A percentile compares a stretch with the other conserved stretches of the same genome.
Evolutionary conservation across 2,888 invertebrate species (phyloP).

Genomic region (Cloeon dipterum): DNA sequence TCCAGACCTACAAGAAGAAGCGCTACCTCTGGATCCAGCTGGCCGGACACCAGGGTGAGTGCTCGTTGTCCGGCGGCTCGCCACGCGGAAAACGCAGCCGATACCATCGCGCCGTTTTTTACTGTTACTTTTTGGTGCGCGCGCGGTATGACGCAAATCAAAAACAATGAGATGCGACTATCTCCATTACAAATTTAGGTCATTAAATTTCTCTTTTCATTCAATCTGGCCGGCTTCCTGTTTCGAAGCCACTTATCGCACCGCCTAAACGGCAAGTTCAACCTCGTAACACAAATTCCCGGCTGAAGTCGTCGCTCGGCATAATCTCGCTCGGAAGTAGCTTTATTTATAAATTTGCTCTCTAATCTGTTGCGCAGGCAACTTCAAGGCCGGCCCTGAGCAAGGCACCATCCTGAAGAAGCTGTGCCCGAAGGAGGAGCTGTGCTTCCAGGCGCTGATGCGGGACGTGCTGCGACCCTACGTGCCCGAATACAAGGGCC

Average conservation of each 20-base stretch:
- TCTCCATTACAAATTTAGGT: too few relatives aligned
- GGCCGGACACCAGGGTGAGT: constrained; percentile 66
- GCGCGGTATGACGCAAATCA: too few relatives aligned
- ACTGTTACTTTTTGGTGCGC: too few relatives aligned
- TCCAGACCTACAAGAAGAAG: constrained; percentile 89
- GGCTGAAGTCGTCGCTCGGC: background rate
- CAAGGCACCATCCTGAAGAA: constrained; percentile 90
- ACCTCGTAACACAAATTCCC: background rate
- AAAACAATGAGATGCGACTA: too few relatives aligned
- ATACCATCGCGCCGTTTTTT: too few relatives aligned
- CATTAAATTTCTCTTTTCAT: background rate
- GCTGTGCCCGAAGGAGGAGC: constrained; percentile 69
- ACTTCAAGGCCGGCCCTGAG: constrained; percentile 80
- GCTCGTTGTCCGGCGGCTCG: constrained; percentile 61
- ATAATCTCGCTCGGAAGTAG: too few relatives aligned
- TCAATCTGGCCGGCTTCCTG: background rate
- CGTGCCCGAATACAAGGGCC: constrained; percentile 83
- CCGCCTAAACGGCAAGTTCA: background rate
- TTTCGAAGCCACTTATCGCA: background rate
- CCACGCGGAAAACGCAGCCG: constrained; percentile 35
- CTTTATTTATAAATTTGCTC: too few relatives aligned
- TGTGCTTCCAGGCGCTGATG: constrained; percentile 72
- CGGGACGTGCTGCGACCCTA: constrained; percentile 68
- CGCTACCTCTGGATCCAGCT: constrained; percentile 92
- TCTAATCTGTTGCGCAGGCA: too few relatives aligned